Base-by-base conservation (phyloP, 2,888 invertebrate genomes). In the Orchesellides sinensis region DNA sequence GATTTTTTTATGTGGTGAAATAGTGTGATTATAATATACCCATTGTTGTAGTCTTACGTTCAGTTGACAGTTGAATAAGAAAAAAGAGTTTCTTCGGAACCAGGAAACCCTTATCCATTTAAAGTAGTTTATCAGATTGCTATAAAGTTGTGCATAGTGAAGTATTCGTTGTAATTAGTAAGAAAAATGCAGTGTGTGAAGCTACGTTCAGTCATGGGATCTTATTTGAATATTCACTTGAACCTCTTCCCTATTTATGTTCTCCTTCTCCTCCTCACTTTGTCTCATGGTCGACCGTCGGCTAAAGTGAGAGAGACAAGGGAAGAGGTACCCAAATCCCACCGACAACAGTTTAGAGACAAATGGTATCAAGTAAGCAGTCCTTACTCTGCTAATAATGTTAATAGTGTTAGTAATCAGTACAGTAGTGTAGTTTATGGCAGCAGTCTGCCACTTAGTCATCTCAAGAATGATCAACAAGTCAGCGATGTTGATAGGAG, bases 281-380 rank as follows among this genome's bases (percentile, higher is more conserved):
- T 84, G 70, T 86, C 86, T 32, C 86, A 86, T 63, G 86, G 86
- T n/a, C 68, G 86, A 68, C 86, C 86, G n/a, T 84, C 86, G 14
- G 81, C 83, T 25, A 80, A 84, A 72, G 85, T 85, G 66, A 63
- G 70, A 77, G 83, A 83, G 75, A 83, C 83, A 17, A 54, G 77
- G 27, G 77, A 69, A 29, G 56, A 56, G 19, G 27, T 65, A 21
- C 29, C 59, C 17, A 72, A 74, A 49, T 73, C 81, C 61, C 72
- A 72, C 21, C 72, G 69, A 65, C 79, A 52, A 19, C 79, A 63
- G 54, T 73, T 80, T 27, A 74, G 68, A 29, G 74, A 68, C 61
- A 82, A 82, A 61, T 82, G 81, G 81, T 82, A 82, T 82, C 74
- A 82, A 25, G 8, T 74, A 61, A 68, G 63, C 69, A 82, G 69